phyloP scores from a whole-genome alignment of 1,140 invertebrate genomes.

The Apis dorsata region DNA sequence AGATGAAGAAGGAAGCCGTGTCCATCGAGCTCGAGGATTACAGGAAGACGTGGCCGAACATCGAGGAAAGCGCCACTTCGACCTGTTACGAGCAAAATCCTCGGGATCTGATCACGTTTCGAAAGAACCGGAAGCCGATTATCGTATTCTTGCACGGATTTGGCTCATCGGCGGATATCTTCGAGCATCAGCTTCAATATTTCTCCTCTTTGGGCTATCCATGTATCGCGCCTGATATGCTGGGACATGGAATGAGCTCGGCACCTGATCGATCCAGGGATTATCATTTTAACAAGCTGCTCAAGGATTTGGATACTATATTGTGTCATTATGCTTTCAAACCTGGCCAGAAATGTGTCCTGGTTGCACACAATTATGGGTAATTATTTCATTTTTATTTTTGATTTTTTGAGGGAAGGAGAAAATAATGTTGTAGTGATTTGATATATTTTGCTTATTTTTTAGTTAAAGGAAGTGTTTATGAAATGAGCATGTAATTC shows the following conservation, averaged over 20 bases:
- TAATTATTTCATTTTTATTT: constrained; percentile 56
- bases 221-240: constrained; percentile 85
- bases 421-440: too few species aligned
- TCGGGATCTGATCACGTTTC: constrained; percentile 58
- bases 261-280: constrained; percentile 81
- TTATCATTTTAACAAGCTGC: constrained; percentile 85
- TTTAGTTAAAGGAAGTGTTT: too few species aligned
- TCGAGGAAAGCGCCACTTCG: constrained; percentile 33
- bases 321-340: constrained; percentile 83
- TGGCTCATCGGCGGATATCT: constrained; percentile 86
- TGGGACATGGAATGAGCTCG: constrained; percentile 87
- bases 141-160: constrained; percentile 88
- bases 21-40: constrained; percentile 63
- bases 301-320: constrained; percentile 83
- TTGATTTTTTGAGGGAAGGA: too few species aligned
- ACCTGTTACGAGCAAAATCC: constrained; percentile 21
- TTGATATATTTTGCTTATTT: too few species aligned
- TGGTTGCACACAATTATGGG: constrained; percentile 79
- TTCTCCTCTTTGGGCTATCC: constrained; percentile 84
- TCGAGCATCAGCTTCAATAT: constrained; percentile 83
- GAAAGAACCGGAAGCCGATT: constrained; percentile 79
- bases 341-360: constrained; percentile 75
- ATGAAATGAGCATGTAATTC: too few species aligned
- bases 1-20: constrained; percentile 4
- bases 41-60: constrained; percentile 49